phyloP scores from a whole-genome alignment of 2,113 vertebrate species.

The Brachypodius melanocephalos region DNA sequence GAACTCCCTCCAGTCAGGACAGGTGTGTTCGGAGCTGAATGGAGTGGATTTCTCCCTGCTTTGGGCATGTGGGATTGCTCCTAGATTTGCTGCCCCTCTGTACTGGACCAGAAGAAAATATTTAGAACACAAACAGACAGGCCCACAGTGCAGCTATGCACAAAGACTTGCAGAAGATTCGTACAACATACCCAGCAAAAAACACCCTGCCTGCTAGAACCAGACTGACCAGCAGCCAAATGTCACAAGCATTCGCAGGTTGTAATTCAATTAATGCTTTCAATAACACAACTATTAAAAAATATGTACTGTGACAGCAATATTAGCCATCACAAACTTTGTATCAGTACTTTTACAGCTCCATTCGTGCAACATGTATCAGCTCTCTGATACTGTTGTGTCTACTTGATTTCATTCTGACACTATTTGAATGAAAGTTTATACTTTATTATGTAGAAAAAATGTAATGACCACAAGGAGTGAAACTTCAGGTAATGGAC shows the following conservation, averaged over 20 bases:
- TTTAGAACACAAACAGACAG: not conserved
- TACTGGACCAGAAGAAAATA: not conserved
- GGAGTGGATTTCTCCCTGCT: not conserved
- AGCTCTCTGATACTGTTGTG: not conserved
- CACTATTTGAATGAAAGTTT: not conserved
- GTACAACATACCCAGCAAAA: not conserved
- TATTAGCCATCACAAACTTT: not conserved
- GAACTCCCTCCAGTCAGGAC: not conserved
- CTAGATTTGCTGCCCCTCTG: not conserved
- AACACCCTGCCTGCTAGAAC: not conserved
- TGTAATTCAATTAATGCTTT: not conserved
- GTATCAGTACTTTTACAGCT: not conserved
- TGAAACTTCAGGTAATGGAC: not conserved
- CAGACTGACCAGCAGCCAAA: not conserved
- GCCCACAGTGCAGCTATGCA: not conserved
- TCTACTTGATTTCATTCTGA: not conserved
- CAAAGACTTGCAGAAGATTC: not conserved
- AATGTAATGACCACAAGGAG: not conserved
- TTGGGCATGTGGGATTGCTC: not conserved
- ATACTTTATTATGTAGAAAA: not conserved
- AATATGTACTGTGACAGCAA: accelerated
- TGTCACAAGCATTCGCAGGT: not conserved
- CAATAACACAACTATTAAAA: not conserved
- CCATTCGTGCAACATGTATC: accelerated
- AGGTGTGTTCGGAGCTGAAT: not conserved